A percentile compares a stretch with the other conserved stretches of the same genome.
phyloP scores from a whole-genome alignment of 2,797 vertebrate species.

The Cossypha dichroa region DNA sequence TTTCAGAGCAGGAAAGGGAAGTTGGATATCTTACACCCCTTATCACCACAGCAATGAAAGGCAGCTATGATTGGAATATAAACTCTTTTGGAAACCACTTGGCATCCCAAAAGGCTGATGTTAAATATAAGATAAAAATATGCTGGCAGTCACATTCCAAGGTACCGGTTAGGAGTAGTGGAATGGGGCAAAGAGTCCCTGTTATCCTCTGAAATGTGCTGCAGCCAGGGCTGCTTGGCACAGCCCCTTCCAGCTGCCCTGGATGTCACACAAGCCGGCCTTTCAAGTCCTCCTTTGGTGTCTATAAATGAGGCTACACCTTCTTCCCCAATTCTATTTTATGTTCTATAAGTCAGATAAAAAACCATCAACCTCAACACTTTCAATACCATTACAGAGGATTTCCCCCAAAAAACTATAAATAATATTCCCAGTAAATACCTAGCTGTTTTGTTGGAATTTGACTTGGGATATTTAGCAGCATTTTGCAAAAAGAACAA shows the following conservation, averaged over 20 bases:
- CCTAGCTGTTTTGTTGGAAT: not conserved
- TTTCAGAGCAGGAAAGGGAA: not conserved
- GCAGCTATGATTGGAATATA: not conserved
- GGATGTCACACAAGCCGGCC: not conserved
- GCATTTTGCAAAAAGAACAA: not conserved
- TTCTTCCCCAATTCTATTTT: not conserved
- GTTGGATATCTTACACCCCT: not conserved
- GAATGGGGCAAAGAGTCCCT: not conserved
- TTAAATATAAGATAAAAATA: not conserved
- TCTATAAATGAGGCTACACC: not conserved
- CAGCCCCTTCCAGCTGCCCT: not conserved
- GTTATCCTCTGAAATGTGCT: not conserved
- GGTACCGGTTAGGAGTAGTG: not conserved
- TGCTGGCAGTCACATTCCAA: not conserved
- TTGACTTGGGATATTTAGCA: not conserved
- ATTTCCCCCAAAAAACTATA: accelerated
- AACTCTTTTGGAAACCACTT: constrained; percentile 2
- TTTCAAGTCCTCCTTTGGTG: not conserved
- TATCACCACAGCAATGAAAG: not conserved
- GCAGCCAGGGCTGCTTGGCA: not conserved
- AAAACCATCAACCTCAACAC: not conserved
- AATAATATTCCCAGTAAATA: not conserved
- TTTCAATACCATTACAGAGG: not conserved
- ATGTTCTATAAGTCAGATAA: not conserved
- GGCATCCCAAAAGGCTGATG: not conserved